Base-by-base conservation (phyloP, 2,888 invertebrate species). In the Pelosia muscerda region DNA sequence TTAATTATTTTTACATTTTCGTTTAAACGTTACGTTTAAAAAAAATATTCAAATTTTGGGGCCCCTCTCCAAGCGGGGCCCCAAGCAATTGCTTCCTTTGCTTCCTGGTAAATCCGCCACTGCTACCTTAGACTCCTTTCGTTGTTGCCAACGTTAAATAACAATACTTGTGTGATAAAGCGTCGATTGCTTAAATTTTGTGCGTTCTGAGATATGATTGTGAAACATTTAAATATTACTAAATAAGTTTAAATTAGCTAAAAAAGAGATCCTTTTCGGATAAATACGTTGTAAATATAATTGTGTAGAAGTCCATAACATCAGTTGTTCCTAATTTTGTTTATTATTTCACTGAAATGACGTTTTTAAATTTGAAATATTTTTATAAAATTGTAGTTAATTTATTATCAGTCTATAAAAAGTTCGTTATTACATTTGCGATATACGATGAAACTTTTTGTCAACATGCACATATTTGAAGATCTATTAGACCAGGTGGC, bases 91-190 rank as follows among this genome's bases (percentile, higher is more conserved):
- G n/a, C n/a, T n/a, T n/a, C n/a, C n/a, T n/a, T n/a, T n/a, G n/a
- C n/a, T n/a, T n/a, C n/a, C n/a, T n/a, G n/a, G n/a, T n/a, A n/a
- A n/a, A n/a, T n/a, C n/a, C n/a, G n/a, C n/a, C n/a, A n/a, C n/a
- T n/a, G n/a, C n/a, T n/a, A n/a, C n/a, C 66, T 65, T 61, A 65
- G 61, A 26, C 22, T 22, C 61, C 6, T 56, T 63, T 54, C n/a
- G 65, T 60, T 69, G 64, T 62, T 72, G 64, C 70, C 58, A 71
- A 68, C 34, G 56, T 66, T 6, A 61, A 66, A 66, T n/a, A 28
- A 60, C 53, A 31, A 60, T 25, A 55, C 9, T 26, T 55, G 11
- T 61, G 22, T 66, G 49, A 55, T 49, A 22, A 53, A 62, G 57
- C 15, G 42, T 49, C 49, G 49, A 26, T 42, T 61, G 53, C 15